Conservation (phyloP, 2,888 invertebrate species). For the Pimpla rufipes region DNA sequence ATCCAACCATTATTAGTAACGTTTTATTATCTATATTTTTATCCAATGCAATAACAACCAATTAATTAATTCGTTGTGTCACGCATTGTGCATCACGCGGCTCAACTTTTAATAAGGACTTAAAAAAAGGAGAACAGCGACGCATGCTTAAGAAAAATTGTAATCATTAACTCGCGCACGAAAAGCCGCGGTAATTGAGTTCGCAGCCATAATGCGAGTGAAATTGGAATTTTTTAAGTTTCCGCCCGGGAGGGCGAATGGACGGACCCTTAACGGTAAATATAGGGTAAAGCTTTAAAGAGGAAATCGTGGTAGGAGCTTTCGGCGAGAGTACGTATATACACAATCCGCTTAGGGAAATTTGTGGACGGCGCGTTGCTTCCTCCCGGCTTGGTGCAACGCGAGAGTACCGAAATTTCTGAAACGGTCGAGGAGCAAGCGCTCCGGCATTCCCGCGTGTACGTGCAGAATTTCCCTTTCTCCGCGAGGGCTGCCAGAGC, state of each 20-base stretch:
- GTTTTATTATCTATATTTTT: too few species aligned
- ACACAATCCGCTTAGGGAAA: conserved; percentile 71
- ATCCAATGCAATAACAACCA: too few species aligned
- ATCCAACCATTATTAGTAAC: too few species aligned
- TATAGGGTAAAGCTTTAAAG: conserved; percentile 59
- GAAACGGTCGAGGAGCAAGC: conserved; percentile 56
- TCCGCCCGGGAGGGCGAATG: neutral
- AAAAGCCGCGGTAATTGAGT: neutral
- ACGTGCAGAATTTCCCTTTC: conserved; percentile 55
- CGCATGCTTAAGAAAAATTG: too few species aligned
- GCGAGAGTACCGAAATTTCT: conserved; percentile 47
- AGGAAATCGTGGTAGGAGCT: conserved; percentile 63
- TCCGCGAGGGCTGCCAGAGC: conserved; percentile 25
- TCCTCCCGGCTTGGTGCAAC: conserved; percentile 10
- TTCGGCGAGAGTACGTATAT: conserved; percentile 56
- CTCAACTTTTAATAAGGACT: too few species aligned
- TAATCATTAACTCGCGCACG: too few species aligned
- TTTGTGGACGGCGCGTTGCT: conserved; percentile 60
- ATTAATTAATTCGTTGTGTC: too few species aligned
- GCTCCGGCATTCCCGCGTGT: conserved; percentile 16
- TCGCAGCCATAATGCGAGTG: neutral
- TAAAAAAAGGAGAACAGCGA: too few species aligned
- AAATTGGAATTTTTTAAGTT: conserved; percentile 7
- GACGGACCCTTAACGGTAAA: conserved; percentile 59
- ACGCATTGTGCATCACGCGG: too few species aligned